Conservation (phyloP, 2,113 vertebrate genomes). For the Regulus satrapa region DNA sequence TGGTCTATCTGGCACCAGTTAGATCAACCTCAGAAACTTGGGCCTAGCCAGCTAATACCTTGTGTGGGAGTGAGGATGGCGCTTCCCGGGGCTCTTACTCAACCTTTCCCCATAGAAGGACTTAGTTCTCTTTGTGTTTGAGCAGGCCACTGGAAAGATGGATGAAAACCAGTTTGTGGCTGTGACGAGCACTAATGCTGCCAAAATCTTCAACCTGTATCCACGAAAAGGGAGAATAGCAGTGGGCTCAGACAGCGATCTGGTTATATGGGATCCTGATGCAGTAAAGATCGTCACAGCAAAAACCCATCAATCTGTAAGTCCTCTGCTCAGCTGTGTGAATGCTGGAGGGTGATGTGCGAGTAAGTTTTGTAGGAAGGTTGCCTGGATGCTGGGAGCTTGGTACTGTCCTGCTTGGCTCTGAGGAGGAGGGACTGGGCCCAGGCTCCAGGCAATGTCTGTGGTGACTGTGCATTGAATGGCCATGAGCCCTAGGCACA, state of each 20-base stretch:
- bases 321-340: not conserved
- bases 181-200: slow-evolving; percentile 96
- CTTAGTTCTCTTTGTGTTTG: not conserved
- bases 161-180: slow-evolving; percentile 98
- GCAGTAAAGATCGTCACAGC: slow-evolving; percentile 89
- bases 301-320: slow-evolving; percentile 94
- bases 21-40: not conserved
- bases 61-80: not conserved
- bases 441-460: not conserved
- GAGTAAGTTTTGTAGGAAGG: not conserved
- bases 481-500: not conserved
- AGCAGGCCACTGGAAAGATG: slow-evolving; percentile 95
- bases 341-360: rapidly evolving
- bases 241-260: slow-evolving; percentile 90
- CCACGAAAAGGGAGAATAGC: slow-evolving; percentile 95
- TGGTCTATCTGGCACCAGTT: not conserved
- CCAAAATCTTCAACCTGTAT: slow-evolving; percentile 97
- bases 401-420: not conserved
- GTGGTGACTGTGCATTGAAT: not conserved
- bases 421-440: not conserved
- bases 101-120: not conserved
- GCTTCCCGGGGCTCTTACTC: not conserved
- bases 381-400: not conserved
- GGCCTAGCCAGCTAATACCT: not conserved
- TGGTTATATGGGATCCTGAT: slow-evolving; percentile 97